Conservation (phyloP, 2,113 vertebrate species). For the Aplodontia rufa region DNA sequence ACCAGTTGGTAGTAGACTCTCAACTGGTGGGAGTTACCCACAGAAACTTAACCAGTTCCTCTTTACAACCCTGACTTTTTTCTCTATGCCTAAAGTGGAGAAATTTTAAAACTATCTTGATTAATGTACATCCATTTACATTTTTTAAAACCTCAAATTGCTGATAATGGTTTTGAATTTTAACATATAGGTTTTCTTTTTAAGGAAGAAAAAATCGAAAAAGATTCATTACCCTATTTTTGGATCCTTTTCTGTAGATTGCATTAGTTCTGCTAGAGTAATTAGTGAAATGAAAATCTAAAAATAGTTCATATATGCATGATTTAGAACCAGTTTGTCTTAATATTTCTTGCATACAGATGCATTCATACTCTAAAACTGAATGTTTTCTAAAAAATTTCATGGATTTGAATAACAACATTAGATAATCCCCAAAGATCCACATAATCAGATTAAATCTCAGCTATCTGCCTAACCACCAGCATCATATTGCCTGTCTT, state of each 20-base stretch:
- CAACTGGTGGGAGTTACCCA: neutral
- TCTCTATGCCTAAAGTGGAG: neutral
- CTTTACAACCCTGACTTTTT: neutral
- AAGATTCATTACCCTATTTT: conserved; percentile 5
- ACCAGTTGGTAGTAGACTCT: neutral
- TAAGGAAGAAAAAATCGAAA: neutral
- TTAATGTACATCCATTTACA: neutral
- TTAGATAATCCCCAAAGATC: conserved; percentile 21
- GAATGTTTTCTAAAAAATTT: conserved; percentile 43
- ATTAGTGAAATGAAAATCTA: neutral
- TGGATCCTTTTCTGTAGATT: neutral
- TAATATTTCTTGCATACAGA: neutral
- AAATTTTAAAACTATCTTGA: neutral
- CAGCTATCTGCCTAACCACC: conserved; percentile 3
- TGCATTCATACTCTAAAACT: neutral
- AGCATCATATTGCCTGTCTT: conserved; percentile 21
- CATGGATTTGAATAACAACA: conserved; percentile 43
- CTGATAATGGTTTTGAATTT: neutral
- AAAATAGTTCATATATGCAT: neutral
- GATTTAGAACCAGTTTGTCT: conserved; percentile 28
- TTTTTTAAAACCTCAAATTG: neutral
- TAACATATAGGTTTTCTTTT: neutral
- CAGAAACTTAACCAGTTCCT: neutral
- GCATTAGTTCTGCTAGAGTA: neutral
- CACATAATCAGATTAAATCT: conserved; percentile 38